Percentiles rank a stretch among this genome's conserved stretches.
phyloP scores from a whole-genome alignment of 2,113 vertebrate genomes.

The Phrynocephalus versicolor region DNA sequence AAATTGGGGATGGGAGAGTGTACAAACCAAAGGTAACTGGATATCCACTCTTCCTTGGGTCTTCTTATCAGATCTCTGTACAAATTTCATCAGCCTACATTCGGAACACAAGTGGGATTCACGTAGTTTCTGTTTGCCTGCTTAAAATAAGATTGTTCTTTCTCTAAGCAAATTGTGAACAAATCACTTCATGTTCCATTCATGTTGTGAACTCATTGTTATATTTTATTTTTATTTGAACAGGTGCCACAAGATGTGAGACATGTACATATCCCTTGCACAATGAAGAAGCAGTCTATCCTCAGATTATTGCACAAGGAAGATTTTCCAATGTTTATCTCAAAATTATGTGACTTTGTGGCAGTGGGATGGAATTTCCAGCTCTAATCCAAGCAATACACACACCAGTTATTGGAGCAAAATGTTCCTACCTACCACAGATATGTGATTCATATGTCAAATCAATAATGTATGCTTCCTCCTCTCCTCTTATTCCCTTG shows the following conservation, averaged over 20 bases:
- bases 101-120: conserved; percentile 14
- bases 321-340: background rate
- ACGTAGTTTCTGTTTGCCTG: conserved; percentile 15
- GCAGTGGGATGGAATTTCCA: background rate
- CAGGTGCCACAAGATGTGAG: background rate
- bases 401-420: conserved; percentile 25
- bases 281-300: background rate
- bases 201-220: background rate
- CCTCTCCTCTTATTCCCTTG: conserved; percentile 21
- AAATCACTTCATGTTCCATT: conserved; percentile 2
- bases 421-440: conserved; percentile 25
- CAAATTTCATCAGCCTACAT: conserved; percentile 12
- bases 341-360: conserved; percentile 14
- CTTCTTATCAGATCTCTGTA: conserved; percentile 32
- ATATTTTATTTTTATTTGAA: background rate
- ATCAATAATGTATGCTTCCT: conserved; percentile 48
- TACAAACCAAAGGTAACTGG: too few relatives aligned
- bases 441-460: conserved; percentile 20
- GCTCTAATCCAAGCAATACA: background rate
- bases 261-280: conserved; percentile 3
- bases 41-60: background rate
- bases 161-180: background rate
- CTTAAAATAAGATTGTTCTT: conserved; percentile 13
- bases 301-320: background rate
- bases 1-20: too few relatives aligned